Base-by-base conservation (phyloP, 1,140 invertebrate species). In the Drosophila equinoxialis region DNA sequence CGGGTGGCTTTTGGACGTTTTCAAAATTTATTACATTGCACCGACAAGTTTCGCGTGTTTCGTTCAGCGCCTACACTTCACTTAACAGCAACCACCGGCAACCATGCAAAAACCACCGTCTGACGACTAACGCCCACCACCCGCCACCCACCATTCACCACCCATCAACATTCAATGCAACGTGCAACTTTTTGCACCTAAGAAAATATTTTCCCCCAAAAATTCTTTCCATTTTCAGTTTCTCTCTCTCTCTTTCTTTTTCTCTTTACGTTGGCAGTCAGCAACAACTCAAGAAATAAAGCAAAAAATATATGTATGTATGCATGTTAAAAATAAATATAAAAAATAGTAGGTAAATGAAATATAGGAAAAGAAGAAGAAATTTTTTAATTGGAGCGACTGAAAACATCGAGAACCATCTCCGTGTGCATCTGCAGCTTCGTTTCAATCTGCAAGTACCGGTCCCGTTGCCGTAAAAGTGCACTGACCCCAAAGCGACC, bases 141-240 rank as follows among this genome's bases (percentile, higher is more conserved):
- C 65, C 17, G 17, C 17, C 23, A 41, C 13, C 20, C 20, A 48
- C n/a, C 45, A 30, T 33, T 30, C 14, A 13, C 14, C 48, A 14
- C 2, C 1, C 51, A 35, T 37, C 60, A 57, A 23, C 33, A 41
- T 59, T 41, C 30, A 23, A 33, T 23, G 68, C 74, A 66, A 86
- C 79, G 83, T 87, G 83, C 76, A 87, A 83, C 83, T 83, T 87
- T 85, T 86, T 83, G 83, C 83, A 86, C 83, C 83, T 83, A 77
- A 87, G 83, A 87, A 86, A 82, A 70, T 82, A 69, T 75, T 55
- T 51, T 51, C 8, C 14, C 45, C 45, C 1, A 30, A 26, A 26
- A 41, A 54, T 30, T 23, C 23, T 54, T 67, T 65, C 74, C 42
- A 11, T 68, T 65, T 62, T 51, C 71, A 61, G 51, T 54, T 59